phyloP scores from a whole-genome alignment of 2,113 vertebrate genomes.

The Polypterus bichir region DNA sequence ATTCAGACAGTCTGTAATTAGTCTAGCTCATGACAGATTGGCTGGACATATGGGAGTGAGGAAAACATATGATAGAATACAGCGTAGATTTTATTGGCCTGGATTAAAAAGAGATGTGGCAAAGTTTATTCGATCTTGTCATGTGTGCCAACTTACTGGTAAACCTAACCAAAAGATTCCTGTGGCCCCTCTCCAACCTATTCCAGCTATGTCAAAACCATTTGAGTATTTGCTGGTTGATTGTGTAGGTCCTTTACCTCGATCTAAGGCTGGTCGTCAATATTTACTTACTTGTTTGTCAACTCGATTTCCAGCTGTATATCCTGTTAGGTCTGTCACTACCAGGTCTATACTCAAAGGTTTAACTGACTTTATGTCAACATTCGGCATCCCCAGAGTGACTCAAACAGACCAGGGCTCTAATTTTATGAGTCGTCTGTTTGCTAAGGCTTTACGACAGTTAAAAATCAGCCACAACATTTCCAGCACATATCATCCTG shows the following conservation, averaged over 20 bases:
- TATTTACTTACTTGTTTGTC: conserved; percentile 1
- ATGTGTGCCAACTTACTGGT: background rate
- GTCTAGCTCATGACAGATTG: background rate
- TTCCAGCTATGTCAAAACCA: background rate
- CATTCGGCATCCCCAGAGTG: background rate
- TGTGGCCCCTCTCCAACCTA: background rate
- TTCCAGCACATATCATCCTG: too few species aligned
- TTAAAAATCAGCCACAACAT: too few species aligned
- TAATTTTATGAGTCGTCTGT: too few species aligned
- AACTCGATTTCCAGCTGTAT: background rate
- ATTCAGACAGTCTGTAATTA: too few species aligned
- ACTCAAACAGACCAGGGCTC: background rate
- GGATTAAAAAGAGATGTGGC: background rate
- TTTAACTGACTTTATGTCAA: conserved; percentile 1
- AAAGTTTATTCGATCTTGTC: background rate
- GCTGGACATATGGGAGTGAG: background rate
- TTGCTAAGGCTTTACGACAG: too few species aligned
- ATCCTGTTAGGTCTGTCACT: background rate
- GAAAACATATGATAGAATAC: background rate
- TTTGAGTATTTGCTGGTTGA: background rate
- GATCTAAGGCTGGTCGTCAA: background rate
- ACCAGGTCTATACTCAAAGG: background rate
- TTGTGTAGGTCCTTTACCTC: background rate
- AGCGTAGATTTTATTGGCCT: background rate
- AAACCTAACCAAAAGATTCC: background rate